Base-by-base conservation (phyloP, 2,113 vertebrate species). In the Papio anubis region DNA sequence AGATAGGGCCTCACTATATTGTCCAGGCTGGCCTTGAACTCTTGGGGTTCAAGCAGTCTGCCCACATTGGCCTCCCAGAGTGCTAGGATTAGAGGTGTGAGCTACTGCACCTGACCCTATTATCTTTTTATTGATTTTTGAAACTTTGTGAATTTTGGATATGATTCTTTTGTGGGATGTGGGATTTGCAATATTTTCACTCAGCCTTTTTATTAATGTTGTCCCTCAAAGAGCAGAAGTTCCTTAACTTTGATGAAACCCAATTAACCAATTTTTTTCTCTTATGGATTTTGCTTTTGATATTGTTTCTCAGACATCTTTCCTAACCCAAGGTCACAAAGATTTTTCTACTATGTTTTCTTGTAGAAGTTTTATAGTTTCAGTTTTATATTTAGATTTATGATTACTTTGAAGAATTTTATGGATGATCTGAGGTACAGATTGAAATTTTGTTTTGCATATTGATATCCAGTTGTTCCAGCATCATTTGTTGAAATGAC, bases 321-420 rank as follows among this genome's bases (percentile, higher is more conserved):
- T 73, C 13, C 35, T 50, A 88, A 72, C 35, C 30, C 23, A 80
- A 80, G 48, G 38, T 87, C 23, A 52, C 52, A 68, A 52, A 80
- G 35, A 79, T 59, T 88, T 86, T 80, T 80, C 32, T 88, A 48
- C 40, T 55, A 8, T 80, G 7, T 73, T 73, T 73, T 73, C 32
- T 88, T 82, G 9, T 52, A 64, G 40, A 94, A 81, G 40, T 50
- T 48, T 73, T 61, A 73, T 48, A 82, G 9, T 94, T 94, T 64
- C 55, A 73, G 66, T 61, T 94, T 72, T 79, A 80, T 70, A 45
- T 59, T 93, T 89, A 94, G 43, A n/a, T 64, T 75, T 94, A 9
- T 94, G 75, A 80, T 88, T 57, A 25, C 80, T 57, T 81, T 89
- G 32, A 80, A 88, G 73, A 72, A 38, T 30, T 7, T 55, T 80